These are phyloP conservation scores for Melitaea athalia DNA, from an alignment of 2,888 invertebrate species.

Conservation along the genomic window DNA sequence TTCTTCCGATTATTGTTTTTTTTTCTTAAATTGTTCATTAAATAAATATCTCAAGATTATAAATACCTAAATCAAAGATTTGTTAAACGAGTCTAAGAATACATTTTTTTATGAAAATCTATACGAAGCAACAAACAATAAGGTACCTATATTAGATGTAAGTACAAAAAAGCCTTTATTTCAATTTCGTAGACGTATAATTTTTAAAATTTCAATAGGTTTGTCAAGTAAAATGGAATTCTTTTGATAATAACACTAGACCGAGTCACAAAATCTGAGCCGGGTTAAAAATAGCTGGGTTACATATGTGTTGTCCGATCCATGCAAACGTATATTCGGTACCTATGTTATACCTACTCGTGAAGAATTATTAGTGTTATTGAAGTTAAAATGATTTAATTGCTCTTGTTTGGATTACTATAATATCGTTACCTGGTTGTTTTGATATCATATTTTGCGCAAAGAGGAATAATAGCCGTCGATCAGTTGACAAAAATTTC, in stretches of 20 bases:
- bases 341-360: no score
- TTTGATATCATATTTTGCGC: neutral
- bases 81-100: no score
- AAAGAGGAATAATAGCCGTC: neutral
- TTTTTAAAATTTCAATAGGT: neutral
- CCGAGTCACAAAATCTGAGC: conserved; percentile 11
- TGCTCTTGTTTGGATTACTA: neutral
- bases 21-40: no score
- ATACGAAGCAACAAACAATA: no score
- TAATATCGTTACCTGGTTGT: no score
- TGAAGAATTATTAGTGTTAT: neutral
- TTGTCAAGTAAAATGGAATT: neutral
- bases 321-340: neutral
- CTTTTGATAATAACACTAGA: neutral
- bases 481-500: neutral
- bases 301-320: conserved; percentile 15
- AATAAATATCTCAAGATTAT: no score
- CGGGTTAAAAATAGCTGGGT: conserved; percentile 22
- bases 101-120: no score
- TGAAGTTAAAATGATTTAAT: neutral
- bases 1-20: no score
- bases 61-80: no score
- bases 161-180: no score
- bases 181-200: no score
- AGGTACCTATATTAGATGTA: no score